A percentile compares a stretch with the other conserved stretches of the same genome.
These are phyloP conservation scores for Agriopis aurantiaria DNA, from an alignment of 2,888 invertebrate genomes.

Conservation along the genomic window DNA sequence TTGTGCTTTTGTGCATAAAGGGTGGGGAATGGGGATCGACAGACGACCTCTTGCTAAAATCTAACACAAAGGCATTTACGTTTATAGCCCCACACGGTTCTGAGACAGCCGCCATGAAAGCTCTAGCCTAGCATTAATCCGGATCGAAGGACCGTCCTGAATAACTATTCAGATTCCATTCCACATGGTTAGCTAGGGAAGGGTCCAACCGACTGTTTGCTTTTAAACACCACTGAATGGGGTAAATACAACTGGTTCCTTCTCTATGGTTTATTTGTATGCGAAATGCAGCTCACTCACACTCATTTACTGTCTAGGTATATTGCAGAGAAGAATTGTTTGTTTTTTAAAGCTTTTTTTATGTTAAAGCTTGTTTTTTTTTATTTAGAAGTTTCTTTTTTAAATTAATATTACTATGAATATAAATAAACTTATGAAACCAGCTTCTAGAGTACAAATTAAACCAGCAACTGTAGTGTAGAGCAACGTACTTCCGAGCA, in stretches of 20 bases:
- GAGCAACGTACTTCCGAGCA: neutral
- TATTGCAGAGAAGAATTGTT: too few relatives aligned
- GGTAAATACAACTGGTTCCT: neutral
- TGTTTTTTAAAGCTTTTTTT: too few relatives aligned
- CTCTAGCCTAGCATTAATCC: slow-evolving; percentile 49
- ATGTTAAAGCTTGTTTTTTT: too few relatives aligned
- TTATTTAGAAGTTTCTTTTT: too few relatives aligned
- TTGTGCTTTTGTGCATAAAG: too few relatives aligned
- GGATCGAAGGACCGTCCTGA: slow-evolving; percentile 50
- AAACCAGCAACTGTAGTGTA: too few relatives aligned
- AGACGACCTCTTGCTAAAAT: neutral
- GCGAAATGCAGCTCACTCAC: too few relatives aligned
- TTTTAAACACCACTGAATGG: slow-evolving; percentile 14
- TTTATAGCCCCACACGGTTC: slow-evolving; percentile 4
- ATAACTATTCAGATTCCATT: slow-evolving; percentile 47
- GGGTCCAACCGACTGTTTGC: slow-evolving; percentile 23
- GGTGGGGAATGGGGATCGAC: too few relatives aligned
- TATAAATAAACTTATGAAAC: too few relatives aligned
- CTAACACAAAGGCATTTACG: neutral
- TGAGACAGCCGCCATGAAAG: slow-evolving; percentile 44
- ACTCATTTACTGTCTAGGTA: too few relatives aligned
- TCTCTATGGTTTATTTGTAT: neutral
- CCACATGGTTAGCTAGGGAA: slow-evolving; percentile 32
- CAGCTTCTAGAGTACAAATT: too few relatives aligned
- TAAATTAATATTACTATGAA: too few relatives aligned